Conservation (phyloP, 2,888 invertebrate species). For the Drosophila pegasa region DNA sequence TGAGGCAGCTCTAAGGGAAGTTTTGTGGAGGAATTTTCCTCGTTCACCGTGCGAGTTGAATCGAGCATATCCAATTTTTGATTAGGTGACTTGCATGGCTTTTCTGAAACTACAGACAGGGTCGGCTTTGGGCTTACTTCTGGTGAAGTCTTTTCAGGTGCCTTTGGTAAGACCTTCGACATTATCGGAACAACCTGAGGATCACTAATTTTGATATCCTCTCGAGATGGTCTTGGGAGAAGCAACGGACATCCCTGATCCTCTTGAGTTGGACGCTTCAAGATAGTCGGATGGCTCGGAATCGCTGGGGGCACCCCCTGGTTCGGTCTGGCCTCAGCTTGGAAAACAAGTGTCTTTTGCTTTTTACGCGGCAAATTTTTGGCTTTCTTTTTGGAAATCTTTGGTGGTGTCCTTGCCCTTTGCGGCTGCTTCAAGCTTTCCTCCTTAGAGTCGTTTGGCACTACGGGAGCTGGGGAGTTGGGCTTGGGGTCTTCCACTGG, state of each 20-base stretch:
- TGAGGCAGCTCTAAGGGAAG: fast-evolving
- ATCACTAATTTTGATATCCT: fast-evolving
- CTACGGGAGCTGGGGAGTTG: not conserved
- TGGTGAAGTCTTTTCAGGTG: not conserved
- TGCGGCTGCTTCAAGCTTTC: not conserved
- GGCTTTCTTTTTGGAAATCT: conserved; percentile 4
- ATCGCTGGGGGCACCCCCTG: no score
- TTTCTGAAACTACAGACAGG: no score
- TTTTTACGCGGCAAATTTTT: not conserved
- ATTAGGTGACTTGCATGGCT: fast-evolving
- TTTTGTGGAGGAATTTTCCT: not conserved
- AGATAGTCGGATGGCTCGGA: not conserved
- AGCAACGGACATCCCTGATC: no score
- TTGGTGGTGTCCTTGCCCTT: not conserved
- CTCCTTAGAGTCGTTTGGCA: no score
- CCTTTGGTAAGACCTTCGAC: fast-evolving
- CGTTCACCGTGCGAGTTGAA: not conserved
- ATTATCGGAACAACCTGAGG: not conserved
- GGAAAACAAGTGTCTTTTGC: not conserved
- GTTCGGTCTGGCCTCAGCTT: not conserved
- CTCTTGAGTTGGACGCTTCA: no score
- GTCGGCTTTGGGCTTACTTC: no score
- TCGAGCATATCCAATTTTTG: not conserved
- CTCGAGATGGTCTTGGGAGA: not conserved
- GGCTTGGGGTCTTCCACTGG: no score